Conservation (phyloP, 2,797 vertebrate genomes). For the Hemitrygon akajei region DNA sequence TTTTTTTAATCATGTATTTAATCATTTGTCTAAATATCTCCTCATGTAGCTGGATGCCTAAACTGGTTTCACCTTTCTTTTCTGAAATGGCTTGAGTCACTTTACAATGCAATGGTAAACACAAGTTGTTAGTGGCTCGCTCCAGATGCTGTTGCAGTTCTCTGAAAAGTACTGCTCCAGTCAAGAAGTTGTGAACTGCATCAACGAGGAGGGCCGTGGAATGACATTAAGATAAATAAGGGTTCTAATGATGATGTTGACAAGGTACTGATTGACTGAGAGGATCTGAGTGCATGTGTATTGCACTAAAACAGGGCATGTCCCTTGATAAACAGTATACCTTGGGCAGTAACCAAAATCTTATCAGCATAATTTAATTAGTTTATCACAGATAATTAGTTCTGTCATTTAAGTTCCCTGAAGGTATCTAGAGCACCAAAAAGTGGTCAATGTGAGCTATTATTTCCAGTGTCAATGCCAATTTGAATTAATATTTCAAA, state of each 20-base stretch:
- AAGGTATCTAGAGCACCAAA: neutral
- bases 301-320: neutral
- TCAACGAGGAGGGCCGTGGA: neutral
- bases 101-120: neutral
- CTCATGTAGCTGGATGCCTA: neutral
- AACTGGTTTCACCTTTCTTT: neutral
- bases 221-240: neutral
- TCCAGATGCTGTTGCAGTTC: neutral
- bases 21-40: neutral
- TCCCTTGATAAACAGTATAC: neutral
- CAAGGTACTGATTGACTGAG: conserved; percentile 25
- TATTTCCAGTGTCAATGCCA: conserved; percentile 9
- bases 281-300: neutral
- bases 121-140: neutral
- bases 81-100: neutral
- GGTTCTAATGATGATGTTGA: neutral
- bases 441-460: neutral
- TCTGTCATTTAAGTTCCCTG: conserved; percentile 8
- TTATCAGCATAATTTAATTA: conserved; percentile 36
- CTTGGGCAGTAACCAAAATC: conserved; percentile 4
- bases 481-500: conserved; percentile 13
- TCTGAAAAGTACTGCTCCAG: no score
- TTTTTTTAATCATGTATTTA: neutral
- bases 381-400: conserved; percentile 26
- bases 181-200: neutral